These are phyloP conservation scores for Pocillopora verrucosa DNA, from an alignment of 64 coral and sea anemone genomes.

Conservation along the genomic window DNA sequence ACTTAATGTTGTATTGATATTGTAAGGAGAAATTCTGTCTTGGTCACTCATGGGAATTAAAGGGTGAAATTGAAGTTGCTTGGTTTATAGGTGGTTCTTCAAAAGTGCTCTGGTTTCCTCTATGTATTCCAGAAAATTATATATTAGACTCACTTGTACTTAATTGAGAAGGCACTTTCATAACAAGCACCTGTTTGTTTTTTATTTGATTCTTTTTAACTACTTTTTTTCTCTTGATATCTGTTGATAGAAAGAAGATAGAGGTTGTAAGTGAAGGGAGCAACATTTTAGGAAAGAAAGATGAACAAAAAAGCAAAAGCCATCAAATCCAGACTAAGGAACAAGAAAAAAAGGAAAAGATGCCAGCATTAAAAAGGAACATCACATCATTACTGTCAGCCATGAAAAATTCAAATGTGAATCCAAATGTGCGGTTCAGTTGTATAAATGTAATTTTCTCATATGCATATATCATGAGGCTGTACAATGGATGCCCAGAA, in stretches of 20 bases:
- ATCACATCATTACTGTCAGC: slow-evolving; percentile 61
- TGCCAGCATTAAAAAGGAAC: slow-evolving; percentile 62
- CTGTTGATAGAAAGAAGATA: not conserved
- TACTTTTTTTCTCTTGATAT: not conserved
- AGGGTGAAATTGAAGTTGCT: not conserved
- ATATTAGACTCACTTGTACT: not conserved
- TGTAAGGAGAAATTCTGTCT: no score
- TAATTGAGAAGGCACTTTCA: not conserved
- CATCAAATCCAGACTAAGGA: not conserved
- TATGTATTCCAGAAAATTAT: not conserved
- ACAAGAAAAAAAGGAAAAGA: not conserved
- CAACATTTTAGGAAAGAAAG: not conserved
- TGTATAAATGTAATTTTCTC: slow-evolving; percentile 76
- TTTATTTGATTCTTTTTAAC: not conserved
- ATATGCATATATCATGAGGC: slow-evolving; percentile 83
- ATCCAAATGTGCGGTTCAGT: slow-evolving; percentile 64
- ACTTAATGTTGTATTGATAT: no score
- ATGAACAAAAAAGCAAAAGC: not conserved
- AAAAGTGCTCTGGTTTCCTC: not conserved
- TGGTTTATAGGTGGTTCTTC: not conserved
- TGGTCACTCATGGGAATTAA: no score
- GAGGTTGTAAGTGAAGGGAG: not conserved
- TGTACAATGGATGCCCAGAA: slow-evolving; percentile 85
- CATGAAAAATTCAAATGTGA: slow-evolving; percentile 56
- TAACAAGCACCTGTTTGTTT: not conserved